Evolutionary conservation across 2,888 invertebrate genomes (phyloP).

Genomic region (Arge pagana): DNA sequence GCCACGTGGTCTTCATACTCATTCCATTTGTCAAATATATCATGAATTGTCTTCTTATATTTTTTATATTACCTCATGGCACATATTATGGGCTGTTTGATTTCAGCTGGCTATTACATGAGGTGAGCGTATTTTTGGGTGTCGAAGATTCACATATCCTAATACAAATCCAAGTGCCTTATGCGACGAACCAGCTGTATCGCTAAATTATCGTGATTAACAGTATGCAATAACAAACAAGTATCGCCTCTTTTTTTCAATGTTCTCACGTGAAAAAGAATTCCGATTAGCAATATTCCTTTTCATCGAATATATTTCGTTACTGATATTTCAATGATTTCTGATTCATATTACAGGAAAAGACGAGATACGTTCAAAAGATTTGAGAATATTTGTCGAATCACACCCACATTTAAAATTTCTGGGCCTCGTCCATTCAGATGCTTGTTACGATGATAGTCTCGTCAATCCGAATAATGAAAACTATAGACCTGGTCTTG

Average conservation of each 20-base stretch:
- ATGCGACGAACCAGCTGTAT: too few species aligned
- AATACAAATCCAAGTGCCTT: too few species aligned
- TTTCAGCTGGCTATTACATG: too few species aligned
- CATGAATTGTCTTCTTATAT: too few species aligned
- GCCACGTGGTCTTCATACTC: too few species aligned
- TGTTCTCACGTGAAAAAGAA: too few species aligned
- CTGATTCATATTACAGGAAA: conserved; percentile 53
- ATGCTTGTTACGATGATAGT: conserved; percentile 61
- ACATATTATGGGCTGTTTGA: too few species aligned
- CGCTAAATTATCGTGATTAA: too few species aligned
- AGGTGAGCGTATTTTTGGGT: too few species aligned
- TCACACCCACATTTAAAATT: conserved; percentile 61
- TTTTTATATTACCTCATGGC: too few species aligned
- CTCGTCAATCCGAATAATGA: conserved; percentile 58
- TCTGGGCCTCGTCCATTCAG: conserved; percentile 63
- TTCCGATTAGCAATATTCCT: background rate
- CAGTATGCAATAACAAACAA: background rate
- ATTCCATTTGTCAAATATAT: too few species aligned
- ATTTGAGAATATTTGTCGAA: conserved; percentile 58
- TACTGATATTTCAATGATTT: background rate
- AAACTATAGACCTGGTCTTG: conserved; percentile 56
- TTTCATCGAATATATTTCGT: background rate
- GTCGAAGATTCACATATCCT: too few species aligned
- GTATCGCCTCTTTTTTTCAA: background rate
- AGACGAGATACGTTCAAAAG: conserved; percentile 58